Evolutionary conservation across 2,888 invertebrate genomes (phyloP), one percentile per base, ranked within the genome.

Genomic region (Julus scanicus): DNA sequence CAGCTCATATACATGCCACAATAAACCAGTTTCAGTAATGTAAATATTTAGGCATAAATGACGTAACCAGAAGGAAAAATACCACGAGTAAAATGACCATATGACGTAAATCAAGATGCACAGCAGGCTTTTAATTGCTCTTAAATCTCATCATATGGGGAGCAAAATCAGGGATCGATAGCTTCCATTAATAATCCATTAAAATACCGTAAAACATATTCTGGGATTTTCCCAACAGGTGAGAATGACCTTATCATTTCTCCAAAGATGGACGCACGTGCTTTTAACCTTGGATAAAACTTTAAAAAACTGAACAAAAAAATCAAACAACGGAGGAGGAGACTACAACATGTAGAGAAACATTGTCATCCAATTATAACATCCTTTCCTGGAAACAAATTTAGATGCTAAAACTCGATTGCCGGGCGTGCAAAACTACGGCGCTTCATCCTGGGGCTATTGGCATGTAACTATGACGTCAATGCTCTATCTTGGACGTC

Each of bases 311-410:
- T 20, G 8, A 49, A 49, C 6, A 63, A 63, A 63, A 63, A 63
- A 20, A 9, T 20, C 3, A 63, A 63, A 57, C 11, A 57, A 57
- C 13, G 57, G 15, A 63, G 20, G 20, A 63, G 20, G 63, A 17
- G 63, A 49, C 20, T 20, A 63, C 4, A 20, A 20, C 20, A 20
- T 8, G 63, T 6, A 5, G 63, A 63, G 20, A n/a, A 63, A n/a
- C 63, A 20, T 4, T 20, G n/a, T 63, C 63, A 20, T 63, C 6
- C 20, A 63, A 63, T 63, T 20, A 63, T 63, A 20, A 0, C 63
- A 63, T 63, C 63, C 63, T 63, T 63, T 63, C 63, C 63, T 63
- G 63, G 63, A 63, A 63, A 63, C 63, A 63, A 63, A 8, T 63
- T 63, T 63, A 63, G 63, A 63, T 20, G 63, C n/a, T 63, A 63